These are phyloP conservation scores for Tanytarsus gracilentus DNA, from an alignment of 2,888 invertebrate species.

Conservation along the genomic window DNA sequence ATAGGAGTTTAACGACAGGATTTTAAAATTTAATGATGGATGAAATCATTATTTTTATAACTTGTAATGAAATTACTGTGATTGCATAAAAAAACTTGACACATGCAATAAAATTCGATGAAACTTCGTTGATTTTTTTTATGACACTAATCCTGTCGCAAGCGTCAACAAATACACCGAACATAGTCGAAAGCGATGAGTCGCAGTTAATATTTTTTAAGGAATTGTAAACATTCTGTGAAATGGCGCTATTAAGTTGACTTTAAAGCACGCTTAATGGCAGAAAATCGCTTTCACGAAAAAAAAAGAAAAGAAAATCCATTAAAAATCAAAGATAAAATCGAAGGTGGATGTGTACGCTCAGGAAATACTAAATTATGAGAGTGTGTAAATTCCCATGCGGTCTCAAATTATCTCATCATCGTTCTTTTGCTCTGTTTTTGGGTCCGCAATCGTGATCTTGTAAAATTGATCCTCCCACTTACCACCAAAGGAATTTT, in stretches of 20 bases:
- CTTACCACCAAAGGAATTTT: neutral
- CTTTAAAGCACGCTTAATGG: too few species aligned
- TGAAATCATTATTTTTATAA: too few species aligned
- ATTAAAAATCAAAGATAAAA: too few species aligned
- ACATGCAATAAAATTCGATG: constrained; percentile 16
- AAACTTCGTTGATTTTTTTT: constrained; percentile 17
- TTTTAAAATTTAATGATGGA: too few species aligned
- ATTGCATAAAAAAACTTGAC: neutral
- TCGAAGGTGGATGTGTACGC: neutral
- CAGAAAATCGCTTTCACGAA: too few species aligned
- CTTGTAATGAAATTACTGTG: too few species aligned
- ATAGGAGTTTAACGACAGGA: too few species aligned
- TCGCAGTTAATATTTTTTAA: too few species aligned
- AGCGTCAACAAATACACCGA: constrained; percentile 11
- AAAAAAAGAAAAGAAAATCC: too few species aligned
- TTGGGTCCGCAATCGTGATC: too few species aligned
- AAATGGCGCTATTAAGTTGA: constrained; percentile 11
- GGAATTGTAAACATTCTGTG: neutral
- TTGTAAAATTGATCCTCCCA: constrained; percentile 13
- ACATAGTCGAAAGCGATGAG: too few species aligned
- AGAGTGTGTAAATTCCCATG: neutral
- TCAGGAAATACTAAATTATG: neutral
- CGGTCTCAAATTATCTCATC: constrained; percentile 12
- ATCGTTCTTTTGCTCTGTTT: neutral
- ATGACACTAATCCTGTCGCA: constrained; percentile 27